phyloP scores from a whole-genome alignment of 2,888 invertebrate species.

The Tenthredo scrophulariae region DNA sequence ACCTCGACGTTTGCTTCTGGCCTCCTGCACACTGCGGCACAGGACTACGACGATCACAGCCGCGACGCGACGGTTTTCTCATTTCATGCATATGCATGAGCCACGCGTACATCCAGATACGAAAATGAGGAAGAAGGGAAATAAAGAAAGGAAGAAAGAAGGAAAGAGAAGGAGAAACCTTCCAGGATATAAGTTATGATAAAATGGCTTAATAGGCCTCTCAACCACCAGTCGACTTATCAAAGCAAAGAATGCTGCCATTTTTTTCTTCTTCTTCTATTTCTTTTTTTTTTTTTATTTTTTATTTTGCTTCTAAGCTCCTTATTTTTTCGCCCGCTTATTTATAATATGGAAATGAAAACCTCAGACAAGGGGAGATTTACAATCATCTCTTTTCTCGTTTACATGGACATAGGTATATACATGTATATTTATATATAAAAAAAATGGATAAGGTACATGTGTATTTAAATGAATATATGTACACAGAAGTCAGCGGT shows the following conservation, averaged over 20 bases:
- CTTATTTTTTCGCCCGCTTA: not conserved
- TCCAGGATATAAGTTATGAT: conserved; percentile 51
- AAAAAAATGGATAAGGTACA: not conserved
- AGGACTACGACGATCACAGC: conserved; percentile 35
- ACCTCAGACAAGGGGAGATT: conserved; percentile 34
- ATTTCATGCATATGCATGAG: conserved; percentile 61
- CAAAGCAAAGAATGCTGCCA: conserved; percentile 46
- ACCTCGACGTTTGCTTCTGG: conserved; percentile 3
- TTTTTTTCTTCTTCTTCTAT: not conserved
- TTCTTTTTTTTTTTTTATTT: not conserved
- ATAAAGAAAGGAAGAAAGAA: not conserved
- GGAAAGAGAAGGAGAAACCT: conserved; percentile 15
- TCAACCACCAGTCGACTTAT: conserved; percentile 54
- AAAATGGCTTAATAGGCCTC: conserved; percentile 57
- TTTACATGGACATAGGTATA: not conserved
- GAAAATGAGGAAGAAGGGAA: conserved; percentile 10
- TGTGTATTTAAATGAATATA: conserved; percentile 25
- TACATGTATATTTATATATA: not conserved
- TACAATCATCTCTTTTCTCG: conserved; percentile 9
- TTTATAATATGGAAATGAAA: conserved; percentile 31
- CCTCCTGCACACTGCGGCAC: not conserved
- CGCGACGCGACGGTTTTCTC: conserved; percentile 57
- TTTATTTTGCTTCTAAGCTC: not conserved
- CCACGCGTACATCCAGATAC: conserved; percentile 51
- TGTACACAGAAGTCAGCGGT: conserved; percentile 7